phyloP scores from a whole-genome alignment of 2,888 invertebrate species.

The Xanthia icteritia region DNA sequence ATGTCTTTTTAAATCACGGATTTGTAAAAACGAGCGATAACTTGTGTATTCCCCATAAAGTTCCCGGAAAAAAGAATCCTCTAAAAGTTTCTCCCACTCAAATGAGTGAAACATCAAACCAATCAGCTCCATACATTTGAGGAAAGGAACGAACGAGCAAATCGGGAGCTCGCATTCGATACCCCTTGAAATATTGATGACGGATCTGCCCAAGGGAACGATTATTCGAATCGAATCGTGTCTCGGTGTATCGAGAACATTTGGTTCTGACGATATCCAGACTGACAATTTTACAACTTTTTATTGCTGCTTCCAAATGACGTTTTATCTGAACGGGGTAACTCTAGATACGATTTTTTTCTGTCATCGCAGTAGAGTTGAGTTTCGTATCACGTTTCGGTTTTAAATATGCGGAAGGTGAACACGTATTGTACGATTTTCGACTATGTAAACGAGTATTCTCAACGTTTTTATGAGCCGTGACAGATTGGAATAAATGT shows the following conservation, averaged over 20 bases:
- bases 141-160: conserved; percentile 75
- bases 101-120: conserved; percentile 75
- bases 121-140: conserved; percentile 75
- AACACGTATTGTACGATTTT: conserved; percentile 71
- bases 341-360: conserved; percentile 49
- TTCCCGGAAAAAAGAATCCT: conserved; percentile 10
- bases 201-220: conserved; percentile 79
- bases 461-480: conserved; percentile 74
- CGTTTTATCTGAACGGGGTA: conserved; percentile 61
- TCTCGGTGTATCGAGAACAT: conserved; percentile 76
- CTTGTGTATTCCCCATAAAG: neutral
- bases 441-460: conserved; percentile 75
- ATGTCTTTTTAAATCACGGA: neutral
- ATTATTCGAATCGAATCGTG: conserved; percentile 78
- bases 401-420: conserved; percentile 59
- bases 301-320: conserved; percentile 72
- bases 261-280: conserved; percentile 71
- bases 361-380: conserved; percentile 61
- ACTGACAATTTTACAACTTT: conserved; percentile 79
- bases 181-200: conserved; percentile 84
- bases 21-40: neutral
- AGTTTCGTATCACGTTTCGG: conserved; percentile 59
- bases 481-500: conserved; percentile 78
- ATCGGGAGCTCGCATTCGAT: conserved; percentile 76
- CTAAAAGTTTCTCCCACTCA: conserved; percentile 54